Conservation (phyloP, 1,140 invertebrate genomes). For the Rhagoletis zephyria region DNA sequence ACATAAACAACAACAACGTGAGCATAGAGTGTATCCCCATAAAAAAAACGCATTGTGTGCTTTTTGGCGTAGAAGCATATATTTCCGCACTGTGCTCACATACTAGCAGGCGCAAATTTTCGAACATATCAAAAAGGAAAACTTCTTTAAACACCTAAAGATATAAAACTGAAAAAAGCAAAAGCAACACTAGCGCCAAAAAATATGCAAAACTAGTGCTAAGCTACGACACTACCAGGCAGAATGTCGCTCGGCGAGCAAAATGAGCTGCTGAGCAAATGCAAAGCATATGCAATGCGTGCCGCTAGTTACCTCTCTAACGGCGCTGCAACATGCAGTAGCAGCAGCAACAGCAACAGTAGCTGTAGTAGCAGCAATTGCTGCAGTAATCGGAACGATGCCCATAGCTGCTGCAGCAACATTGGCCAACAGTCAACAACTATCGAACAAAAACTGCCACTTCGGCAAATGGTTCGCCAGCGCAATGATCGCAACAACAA, state of each 20-base stretch:
- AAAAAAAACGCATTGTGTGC: neutral
- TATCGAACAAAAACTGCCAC: constrained; percentile 35
- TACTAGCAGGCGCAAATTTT: neutral
- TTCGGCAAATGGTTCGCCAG: constrained; percentile 15
- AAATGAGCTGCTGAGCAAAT: neutral
- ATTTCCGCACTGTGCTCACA: neutral
- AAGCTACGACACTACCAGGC: neutral
- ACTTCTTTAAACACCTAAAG: neutral
- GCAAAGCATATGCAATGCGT: constrained; percentile 17
- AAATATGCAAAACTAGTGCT: constrained; percentile 23
- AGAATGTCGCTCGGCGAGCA: constrained; percentile 14
- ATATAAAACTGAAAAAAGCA: neutral
- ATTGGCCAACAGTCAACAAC: neutral
- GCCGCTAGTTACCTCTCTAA: constrained; percentile 32
- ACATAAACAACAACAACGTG: neutral
- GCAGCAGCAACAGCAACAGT: neutral
- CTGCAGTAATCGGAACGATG: constrained; percentile 1
- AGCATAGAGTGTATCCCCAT: neutral
- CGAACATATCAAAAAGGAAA: constrained; percentile 36
- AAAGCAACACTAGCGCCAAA: neutral
- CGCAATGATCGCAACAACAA: neutral
- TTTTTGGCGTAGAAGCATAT: constrained; percentile 10
- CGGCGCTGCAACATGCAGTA: neutral
- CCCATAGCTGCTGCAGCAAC: neutral
- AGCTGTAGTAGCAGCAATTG: neutral